Percentiles rank a stretch among this genome's conserved stretches.
These are phyloP conservation scores for Actinostola sp. DNA, from an alignment of 92 coral and sea anemone species.

Conservation along the genomic window DNA sequence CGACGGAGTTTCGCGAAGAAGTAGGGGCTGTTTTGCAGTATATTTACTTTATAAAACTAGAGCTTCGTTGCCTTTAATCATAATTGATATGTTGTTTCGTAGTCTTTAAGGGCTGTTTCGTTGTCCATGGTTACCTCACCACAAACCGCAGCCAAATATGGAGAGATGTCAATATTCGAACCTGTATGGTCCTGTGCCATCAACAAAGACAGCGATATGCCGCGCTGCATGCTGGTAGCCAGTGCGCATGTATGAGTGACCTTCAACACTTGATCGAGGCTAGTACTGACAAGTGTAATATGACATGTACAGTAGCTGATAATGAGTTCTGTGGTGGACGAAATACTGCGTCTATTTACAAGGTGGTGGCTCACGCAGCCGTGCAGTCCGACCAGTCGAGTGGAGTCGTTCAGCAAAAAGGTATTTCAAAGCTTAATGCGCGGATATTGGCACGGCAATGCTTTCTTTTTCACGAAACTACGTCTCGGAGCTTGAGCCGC, in stretches of 20 bases:
- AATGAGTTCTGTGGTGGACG: slow-evolving; percentile 73
- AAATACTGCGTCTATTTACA: slow-evolving; percentile 61
- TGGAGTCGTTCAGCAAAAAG: slow-evolving; percentile 1
- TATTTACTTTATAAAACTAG: neutral
- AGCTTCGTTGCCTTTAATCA: neutral
- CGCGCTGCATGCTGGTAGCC: slow-evolving; percentile 72
- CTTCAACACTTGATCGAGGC: slow-evolving; percentile 54
- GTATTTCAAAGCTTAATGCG: too few relatives aligned
- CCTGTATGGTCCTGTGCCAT: slow-evolving; percentile 76
- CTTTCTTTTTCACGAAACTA: too few relatives aligned
- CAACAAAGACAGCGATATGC: slow-evolving; percentile 50
- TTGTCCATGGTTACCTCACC: slow-evolving; percentile 67
- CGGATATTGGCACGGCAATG: too few relatives aligned
- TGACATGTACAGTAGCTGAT: slow-evolving; percentile 45
- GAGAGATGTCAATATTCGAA: slow-evolving; percentile 63
- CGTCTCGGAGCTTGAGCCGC: too few relatives aligned
- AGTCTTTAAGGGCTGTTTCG: slow-evolving; percentile 79
- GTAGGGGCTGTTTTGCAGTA: too few relatives aligned
- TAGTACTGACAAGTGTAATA: slow-evolving; percentile 44
- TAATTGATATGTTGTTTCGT: neutral
- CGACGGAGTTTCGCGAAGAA: too few relatives aligned
- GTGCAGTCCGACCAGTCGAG: slow-evolving; percentile 33
- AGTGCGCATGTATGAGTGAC: slow-evolving; percentile 71
- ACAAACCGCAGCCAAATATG: slow-evolving; percentile 63
- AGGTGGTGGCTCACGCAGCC: slow-evolving; percentile 48